Evolutionary conservation across 2,888 invertebrate species (phyloP).

Genomic region (Pimpla rufipes): DNA sequence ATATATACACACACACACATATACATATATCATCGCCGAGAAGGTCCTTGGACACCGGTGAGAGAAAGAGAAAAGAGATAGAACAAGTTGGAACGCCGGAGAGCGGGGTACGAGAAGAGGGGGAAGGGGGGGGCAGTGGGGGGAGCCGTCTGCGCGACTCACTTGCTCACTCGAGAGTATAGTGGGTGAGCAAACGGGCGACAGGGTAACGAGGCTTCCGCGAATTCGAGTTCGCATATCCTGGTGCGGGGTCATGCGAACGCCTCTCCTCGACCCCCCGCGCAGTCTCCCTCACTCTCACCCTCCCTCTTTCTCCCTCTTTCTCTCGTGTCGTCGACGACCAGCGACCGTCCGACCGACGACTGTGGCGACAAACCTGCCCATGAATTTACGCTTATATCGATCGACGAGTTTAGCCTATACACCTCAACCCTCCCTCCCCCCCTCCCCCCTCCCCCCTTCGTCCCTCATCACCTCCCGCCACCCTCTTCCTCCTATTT

Average conservation of each 20-base stretch:
- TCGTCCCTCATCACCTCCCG: no score
- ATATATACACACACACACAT: no score
- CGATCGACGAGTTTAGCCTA: constrained; percentile 48
- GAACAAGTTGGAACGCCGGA: neutral
- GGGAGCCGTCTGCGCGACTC: constrained; percentile 33
- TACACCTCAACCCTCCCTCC: neutral
- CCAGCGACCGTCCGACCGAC: constrained; percentile 19
- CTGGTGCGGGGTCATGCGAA: constrained; percentile 64
- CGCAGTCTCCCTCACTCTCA: neutral
- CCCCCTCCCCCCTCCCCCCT: neutral
- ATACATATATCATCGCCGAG: neutral
- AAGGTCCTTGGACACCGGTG: constrained; percentile 9
- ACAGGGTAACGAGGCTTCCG: constrained; percentile 62
- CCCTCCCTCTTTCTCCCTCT: neutral
- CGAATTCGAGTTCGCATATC: constrained; percentile 64
- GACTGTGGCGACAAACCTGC: constrained; percentile 51
- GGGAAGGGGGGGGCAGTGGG: neutral
- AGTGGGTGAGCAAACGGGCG: constrained; percentile 38
- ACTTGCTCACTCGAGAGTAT: constrained; percentile 30
- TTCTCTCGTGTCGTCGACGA: constrained; percentile 12
- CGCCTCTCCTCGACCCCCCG: constrained; percentile 25
- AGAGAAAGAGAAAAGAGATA: constrained; percentile 7
- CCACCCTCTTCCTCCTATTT: neutral
- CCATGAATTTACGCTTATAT: constrained; percentile 56
- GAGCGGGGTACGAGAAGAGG: constrained; percentile 2